These are phyloP conservation scores for Erythrocercus mccallii DNA, from an alignment of 2,113 vertebrate species.

Conservation along the genomic window DNA sequence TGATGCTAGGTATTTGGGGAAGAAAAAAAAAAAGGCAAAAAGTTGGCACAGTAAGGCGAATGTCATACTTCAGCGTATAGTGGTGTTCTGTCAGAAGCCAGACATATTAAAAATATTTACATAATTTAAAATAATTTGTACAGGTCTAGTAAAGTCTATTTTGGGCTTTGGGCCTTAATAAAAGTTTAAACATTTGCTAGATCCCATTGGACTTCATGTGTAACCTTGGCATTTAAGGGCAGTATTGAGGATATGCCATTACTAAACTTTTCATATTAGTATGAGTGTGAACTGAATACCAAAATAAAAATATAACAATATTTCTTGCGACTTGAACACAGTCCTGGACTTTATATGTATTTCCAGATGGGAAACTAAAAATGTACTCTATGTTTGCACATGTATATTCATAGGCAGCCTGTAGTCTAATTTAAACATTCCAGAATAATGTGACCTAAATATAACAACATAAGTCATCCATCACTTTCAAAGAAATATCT, in stretches of 20 bases:
- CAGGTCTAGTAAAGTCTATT: constrained; percentile 72
- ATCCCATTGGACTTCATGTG: constrained; percentile 49
- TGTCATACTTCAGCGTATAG: constrained; percentile 67
- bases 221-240: constrained; percentile 61
- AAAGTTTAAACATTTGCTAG: constrained; percentile 64
- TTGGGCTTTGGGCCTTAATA: constrained; percentile 64
- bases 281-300: constrained; percentile 55
- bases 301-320: constrained; percentile 63
- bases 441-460: constrained; percentile 43
- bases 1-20: constrained; percentile 57
- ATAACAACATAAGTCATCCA: constrained; percentile 34
- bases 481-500: constrained; percentile 40
- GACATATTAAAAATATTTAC: constrained; percentile 77
- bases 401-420: constrained; percentile 7
- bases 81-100: constrained; percentile 69
- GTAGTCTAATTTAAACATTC: constrained; percentile 50
- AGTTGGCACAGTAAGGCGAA: constrained; percentile 25
- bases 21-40: constrained; percentile 33
- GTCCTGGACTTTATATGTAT: background rate
- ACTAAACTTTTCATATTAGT: constrained; percentile 59
- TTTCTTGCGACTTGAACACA: constrained; percentile 45
- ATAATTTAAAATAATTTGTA: constrained; percentile 78
- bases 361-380: constrained; percentile 59
- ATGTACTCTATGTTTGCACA: constrained; percentile 21
- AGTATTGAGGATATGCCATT: constrained; percentile 53